phyloP scores from a whole-genome alignment of 2,888 invertebrate species.

The Diplazon laetatorius region DNA sequence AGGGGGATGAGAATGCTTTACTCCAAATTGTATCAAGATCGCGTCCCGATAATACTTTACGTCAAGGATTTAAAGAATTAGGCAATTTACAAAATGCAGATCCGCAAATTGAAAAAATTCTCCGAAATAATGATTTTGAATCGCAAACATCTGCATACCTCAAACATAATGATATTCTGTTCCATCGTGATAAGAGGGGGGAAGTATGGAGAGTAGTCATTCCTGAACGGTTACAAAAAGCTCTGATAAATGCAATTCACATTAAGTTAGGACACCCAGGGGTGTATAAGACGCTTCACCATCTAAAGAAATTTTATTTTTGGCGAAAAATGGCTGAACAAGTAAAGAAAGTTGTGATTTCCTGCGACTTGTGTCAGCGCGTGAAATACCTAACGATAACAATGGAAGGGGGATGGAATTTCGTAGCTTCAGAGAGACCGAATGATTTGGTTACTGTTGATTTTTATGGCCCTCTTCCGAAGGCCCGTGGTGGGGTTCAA shows the following conservation, averaged over 20 bases:
- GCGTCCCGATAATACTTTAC: too few species aligned
- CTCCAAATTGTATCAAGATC: too few species aligned
- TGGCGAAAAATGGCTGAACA: slow-evolving; percentile 42
- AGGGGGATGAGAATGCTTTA: too few species aligned
- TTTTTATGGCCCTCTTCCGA: slow-evolving; percentile 58
- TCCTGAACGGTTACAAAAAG: not conserved
- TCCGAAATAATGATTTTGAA: not conserved
- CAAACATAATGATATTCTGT: slow-evolving; percentile 36
- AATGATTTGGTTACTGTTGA: slow-evolving; percentile 53
- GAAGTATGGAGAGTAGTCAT: slow-evolving; percentile 22
- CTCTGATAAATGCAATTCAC: slow-evolving; percentile 19
- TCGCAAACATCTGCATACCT: not conserved
- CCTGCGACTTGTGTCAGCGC: slow-evolving; percentile 37
- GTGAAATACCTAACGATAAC: slow-evolving; percentile 39
- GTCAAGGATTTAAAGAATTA: slow-evolving; percentile 11
- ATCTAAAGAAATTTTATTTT: slow-evolving; percentile 37
- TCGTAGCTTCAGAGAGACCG: slow-evolving; percentile 31
- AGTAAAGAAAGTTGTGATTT: slow-evolving; percentile 44
- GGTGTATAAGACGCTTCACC: slow-evolving; percentile 38
- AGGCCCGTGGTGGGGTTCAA: slow-evolving; percentile 46
- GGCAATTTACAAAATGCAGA: slow-evolving; percentile 23
- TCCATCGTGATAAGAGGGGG: slow-evolving; percentile 2
- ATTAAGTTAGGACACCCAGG: slow-evolving; percentile 32
- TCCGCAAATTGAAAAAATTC: not conserved
- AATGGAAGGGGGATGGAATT: slow-evolving; percentile 49